phyloP scores from a whole-genome alignment of 2,797 vertebrate genomes.

The Acropternis orthonyx region DNA sequence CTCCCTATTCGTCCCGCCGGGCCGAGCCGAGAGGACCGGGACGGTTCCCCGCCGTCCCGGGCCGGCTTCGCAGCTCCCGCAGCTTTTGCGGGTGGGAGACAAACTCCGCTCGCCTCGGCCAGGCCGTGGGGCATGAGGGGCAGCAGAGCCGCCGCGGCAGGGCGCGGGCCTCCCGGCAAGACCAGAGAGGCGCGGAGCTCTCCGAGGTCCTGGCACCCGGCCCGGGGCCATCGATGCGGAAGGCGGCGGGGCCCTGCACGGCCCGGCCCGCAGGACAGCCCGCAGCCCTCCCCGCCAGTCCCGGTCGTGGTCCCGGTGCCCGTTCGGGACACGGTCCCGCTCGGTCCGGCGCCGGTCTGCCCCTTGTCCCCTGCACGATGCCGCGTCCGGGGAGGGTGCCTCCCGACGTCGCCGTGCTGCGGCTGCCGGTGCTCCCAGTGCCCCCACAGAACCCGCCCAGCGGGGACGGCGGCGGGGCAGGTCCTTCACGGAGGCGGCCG shows the following conservation, averaged over 20 bases:
- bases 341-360: not conserved
- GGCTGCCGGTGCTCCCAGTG: not conserved
- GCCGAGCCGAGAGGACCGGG: not conserved
- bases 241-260: not conserved
- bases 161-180: not conserved
- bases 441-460: not conserved
- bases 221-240: not conserved
- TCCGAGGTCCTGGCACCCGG: conserved; percentile 41
- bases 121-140: not conserved
- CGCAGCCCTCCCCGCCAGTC: not conserved
- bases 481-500: not conserved
- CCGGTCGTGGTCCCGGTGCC: not conserved
- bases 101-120: not conserved
- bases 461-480: not conserved
- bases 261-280: not conserved
- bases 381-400: not conserved
- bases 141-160: not conserved
- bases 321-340: no score
- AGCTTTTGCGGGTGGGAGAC: not conserved
- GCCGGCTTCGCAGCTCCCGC: not conserved
- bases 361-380: not conserved
- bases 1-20: not conserved
- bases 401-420: not conserved
- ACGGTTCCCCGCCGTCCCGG: not conserved
- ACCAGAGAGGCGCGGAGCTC: not conserved